These are phyloP conservation scores for Danio choprae DNA, from an alignment of 2,797 vertebrate genomes.

Conservation along the genomic window DNA sequence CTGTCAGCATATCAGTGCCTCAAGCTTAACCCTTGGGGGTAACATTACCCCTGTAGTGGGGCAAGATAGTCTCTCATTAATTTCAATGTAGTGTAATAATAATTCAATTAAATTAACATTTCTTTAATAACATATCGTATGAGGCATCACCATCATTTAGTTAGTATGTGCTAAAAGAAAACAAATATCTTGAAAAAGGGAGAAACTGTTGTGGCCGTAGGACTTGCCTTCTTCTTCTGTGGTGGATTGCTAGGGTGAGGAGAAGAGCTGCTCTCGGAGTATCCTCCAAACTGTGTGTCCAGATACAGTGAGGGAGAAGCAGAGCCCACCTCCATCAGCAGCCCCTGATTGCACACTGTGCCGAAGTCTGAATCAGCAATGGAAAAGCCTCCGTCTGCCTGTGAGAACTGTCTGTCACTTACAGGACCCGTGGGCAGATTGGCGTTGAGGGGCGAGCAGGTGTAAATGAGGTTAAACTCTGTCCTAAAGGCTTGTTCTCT, in stretches of 20 bases:
- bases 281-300: slow-evolving; percentile 82
- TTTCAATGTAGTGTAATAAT: neutral
- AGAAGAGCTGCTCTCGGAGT: slow-evolving; percentile 84
- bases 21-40: neutral
- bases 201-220: slow-evolving; percentile 1
- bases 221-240: slow-evolving; percentile 97
- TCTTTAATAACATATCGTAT: neutral
- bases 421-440: slow-evolving; percentile 81
- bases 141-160: neutral
- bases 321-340: slow-evolving; percentile 83
- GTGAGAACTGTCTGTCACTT: slow-evolving; percentile 84
- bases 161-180: neutral
- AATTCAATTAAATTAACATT: neutral
- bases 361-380: slow-evolving; percentile 91
- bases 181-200: neutral
- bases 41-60: neutral
- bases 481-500: slow-evolving; percentile 94
- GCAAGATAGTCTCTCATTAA: neutral
- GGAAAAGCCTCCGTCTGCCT: slow-evolving; percentile 87
- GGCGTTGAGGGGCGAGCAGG: slow-evolving; percentile 96
- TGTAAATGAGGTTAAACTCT: slow-evolving; percentile 99
- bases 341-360: slow-evolving; percentile 82
- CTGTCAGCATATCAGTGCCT: neutral
- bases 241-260: slow-evolving; percentile 91
- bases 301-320: slow-evolving; percentile 88